These are phyloP conservation scores for Symphodus melops DNA, from an alignment of 2,113 vertebrate species.

Conservation along the genomic window DNA sequence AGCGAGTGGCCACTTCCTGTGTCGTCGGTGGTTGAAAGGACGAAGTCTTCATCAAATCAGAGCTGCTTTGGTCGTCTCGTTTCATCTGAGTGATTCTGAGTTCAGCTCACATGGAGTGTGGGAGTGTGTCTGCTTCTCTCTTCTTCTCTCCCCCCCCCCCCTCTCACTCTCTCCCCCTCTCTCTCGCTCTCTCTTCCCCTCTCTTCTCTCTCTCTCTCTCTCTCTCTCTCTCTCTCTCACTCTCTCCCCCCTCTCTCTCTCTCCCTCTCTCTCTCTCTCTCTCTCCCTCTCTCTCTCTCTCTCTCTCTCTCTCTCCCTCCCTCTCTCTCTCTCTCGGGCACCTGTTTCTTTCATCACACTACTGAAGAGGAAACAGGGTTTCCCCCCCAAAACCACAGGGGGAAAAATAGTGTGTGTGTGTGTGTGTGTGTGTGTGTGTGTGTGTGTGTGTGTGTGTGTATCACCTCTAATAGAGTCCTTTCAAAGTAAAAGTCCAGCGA, in stretches of 20 bases:
- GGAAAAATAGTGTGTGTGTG: not conserved
- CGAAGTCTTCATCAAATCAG: not conserved
- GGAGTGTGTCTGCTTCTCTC: conserved; percentile 46
- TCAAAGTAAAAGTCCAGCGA: not conserved
- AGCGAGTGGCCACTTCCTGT: no score
- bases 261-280: conserved; percentile 19
- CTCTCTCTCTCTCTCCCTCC: conserved; percentile 2
- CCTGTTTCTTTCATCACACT: conserved; percentile 72
- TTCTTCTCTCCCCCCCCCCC: conserved; percentile 21
- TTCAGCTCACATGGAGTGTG: not conserved
- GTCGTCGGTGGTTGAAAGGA: not conserved
- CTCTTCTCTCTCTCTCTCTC: conserved; percentile 4
- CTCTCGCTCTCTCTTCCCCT: conserved; percentile 3
- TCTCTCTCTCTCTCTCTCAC: not conserved
- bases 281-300: conserved; percentile 28
- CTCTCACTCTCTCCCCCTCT: conserved; percentile 2
- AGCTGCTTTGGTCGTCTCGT: conserved; percentile 34
- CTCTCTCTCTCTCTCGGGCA: not conserved
- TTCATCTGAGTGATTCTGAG: not conserved
- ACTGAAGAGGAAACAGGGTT: conserved; percentile 28
- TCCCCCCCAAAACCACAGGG: conserved; percentile 31
- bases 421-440: not conserved
- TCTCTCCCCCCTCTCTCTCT: conserved; percentile 44
- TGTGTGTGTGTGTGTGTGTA: not conserved
- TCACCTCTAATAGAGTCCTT: conserved; percentile 3